Evolutionary conservation across 2,888 invertebrate genomes (phyloP).

Genomic region (Hydriomena furcata): DNA sequence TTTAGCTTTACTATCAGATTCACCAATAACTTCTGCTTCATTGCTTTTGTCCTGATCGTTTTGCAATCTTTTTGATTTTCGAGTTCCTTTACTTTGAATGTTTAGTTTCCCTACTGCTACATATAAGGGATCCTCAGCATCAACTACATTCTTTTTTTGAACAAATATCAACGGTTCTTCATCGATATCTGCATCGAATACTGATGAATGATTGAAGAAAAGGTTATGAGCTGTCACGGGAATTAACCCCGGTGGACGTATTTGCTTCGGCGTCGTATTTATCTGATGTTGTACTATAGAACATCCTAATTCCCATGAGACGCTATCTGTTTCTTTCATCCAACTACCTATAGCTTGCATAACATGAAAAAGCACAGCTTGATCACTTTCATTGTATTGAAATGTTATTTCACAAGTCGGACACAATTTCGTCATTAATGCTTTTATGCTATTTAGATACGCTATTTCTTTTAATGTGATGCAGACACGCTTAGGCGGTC

Average conservation of each 20-base stretch:
- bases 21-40: too few relatives aligned
- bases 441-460: not conserved
- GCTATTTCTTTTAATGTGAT: not conserved
- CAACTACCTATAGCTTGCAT: not conserved
- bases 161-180: not conserved
- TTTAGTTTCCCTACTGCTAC: too few relatives aligned
- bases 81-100: too few relatives aligned
- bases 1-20: too few relatives aligned
- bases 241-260: not conserved
- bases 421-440: not conserved
- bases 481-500: not conserved
- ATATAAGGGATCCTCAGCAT: too few relatives aligned
- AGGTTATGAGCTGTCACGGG: conserved; percentile 4
- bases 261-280: not conserved
- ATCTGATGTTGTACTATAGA: conserved; percentile 1
- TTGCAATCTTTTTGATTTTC: too few relatives aligned
- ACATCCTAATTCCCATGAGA: conserved; percentile 9
- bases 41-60: too few relatives aligned
- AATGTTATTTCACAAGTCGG: not conserved
- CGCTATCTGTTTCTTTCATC: not conserved
- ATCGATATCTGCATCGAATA: too few relatives aligned
- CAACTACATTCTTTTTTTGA: not conserved
- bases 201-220: conserved; percentile 2
- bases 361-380: not conserved
- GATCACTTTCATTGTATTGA: not conserved